Base-by-base conservation (phyloP, 2,888 invertebrate genomes). In the Chalcosyrphus nemorum region DNA sequence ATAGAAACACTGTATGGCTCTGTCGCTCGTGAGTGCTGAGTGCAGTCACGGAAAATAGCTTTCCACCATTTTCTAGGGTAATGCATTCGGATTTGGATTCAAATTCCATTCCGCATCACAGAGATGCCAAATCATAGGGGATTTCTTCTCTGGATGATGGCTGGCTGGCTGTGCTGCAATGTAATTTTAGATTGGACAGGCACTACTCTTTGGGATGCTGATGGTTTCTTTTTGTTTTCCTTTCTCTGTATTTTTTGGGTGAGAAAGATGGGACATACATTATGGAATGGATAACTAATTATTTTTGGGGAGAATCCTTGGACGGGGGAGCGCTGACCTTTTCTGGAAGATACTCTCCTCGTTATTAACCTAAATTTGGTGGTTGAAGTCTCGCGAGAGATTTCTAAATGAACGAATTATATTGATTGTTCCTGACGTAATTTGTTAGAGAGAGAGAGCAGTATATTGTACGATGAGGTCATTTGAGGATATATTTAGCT, bases 111-210 rank as follows among this genome's bases (percentile, higher is more conserved):
- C 57, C 56, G 56, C 19, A 57, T 47, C 74, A 35, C 11, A 19
- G 24, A 29, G 45, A n/a, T 2, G 17, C 21, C 11, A 13, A 54
- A 63, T 21, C 50, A 24, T 32, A 17, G 32, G 54, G 35, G 47
- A 45, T 24, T 41, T 27, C 45, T 19, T 19, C n/a, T n/a, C n/a
- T n/a, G n/a, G n/a, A n/a, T n/a, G 27, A n/a, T 13, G 4, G 24
- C 24, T 4, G 2, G 24, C 24, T 24, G 24, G 13, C 7, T 15
- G 27, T 52, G n/a, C 52, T 21, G 47, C 35, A 43, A 32, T 65
- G 43, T 72, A 72, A 74, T 63, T 82, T 68, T 68, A 82, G 82
- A 71, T 63, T 59, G 74, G 19, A 13, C 66, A 59, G n/a, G n/a
- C n/a, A n/a, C n/a, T n/a, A n/a, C n/a, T n/a, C 68, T 43, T 24